phyloP scores from a whole-genome alignment of 2,797 vertebrate species.

The Danio aesculapii region DNA sequence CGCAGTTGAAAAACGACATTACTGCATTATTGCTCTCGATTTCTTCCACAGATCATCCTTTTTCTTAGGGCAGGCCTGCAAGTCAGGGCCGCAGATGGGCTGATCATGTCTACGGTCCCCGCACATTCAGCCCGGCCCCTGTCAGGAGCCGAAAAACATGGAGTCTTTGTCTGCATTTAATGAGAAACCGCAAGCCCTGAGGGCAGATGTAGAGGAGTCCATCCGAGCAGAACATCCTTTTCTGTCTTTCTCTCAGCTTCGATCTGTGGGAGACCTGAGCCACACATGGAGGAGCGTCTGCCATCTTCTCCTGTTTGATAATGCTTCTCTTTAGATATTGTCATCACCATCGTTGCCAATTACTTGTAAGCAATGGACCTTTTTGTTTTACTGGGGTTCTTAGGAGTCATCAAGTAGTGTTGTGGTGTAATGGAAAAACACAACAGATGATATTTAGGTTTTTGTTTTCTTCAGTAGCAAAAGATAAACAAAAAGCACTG shows the following conservation, averaged over 20 bases:
- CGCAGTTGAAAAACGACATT: constrained; percentile 43
- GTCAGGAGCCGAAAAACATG: constrained; percentile 52
- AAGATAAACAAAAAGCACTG: too few relatives aligned
- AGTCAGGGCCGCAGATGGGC: constrained; percentile 57
- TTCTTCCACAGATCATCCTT: constrained; percentile 22
- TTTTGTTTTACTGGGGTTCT: background rate
- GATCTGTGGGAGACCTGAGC: constrained; percentile 32
- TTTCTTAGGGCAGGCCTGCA: constrained; percentile 34
- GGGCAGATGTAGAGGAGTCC: constrained; percentile 55
- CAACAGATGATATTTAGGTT: too few relatives aligned
- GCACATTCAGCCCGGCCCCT: constrained; percentile 39
- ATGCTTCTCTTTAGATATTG: constrained; percentile 24
- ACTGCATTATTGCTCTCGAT: background rate
- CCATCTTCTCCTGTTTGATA: constrained; percentile 22
- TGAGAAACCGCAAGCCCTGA: constrained; percentile 57
- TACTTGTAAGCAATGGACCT: constrained; percentile 3
- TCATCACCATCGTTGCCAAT: background rate
- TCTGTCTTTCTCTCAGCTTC: constrained; percentile 45
- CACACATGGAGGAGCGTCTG: constrained; percentile 41
- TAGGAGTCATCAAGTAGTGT: too few relatives aligned
- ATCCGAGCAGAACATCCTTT: constrained; percentile 56
- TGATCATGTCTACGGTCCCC: constrained; percentile 39
- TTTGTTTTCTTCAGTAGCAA: too few relatives aligned
- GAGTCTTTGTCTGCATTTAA: constrained; percentile 63
- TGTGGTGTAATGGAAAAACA: too few relatives aligned